phyloP scores from a whole-genome alignment of 2,888 invertebrate genomes.

The Hydropsyche betteni region DNA sequence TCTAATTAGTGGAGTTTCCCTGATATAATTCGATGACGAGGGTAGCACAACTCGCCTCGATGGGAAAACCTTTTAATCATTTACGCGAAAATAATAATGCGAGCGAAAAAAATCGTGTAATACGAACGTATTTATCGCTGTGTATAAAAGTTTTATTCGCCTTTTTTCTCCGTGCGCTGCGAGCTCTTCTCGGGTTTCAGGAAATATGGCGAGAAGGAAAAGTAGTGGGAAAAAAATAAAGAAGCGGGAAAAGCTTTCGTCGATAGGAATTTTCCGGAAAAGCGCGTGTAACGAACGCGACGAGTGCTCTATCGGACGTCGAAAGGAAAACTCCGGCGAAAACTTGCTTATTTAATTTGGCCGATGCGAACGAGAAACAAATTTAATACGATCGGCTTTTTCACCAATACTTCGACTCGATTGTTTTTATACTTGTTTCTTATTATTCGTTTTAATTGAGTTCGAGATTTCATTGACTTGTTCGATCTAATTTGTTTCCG shows the following conservation, averaged over 20 bases:
- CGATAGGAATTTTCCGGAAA: constrained; percentile 3
- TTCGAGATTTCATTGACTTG: too few species aligned
- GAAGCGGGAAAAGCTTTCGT: background rate
- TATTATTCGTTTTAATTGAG: too few species aligned
- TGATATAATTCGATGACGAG: background rate
- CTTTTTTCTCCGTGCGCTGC: background rate
- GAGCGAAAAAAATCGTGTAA: too few species aligned
- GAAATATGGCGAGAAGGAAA: too few species aligned
- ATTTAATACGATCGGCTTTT: constrained; percentile 8
- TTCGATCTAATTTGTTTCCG: too few species aligned
- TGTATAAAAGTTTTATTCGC: constrained; percentile 12
- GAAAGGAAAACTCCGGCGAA: background rate
- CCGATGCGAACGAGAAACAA: constrained; percentile 14
- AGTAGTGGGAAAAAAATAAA: background rate
- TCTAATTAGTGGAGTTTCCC: constrained; percentile 15
- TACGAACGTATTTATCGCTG: background rate
- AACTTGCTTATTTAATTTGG: constrained; percentile 10
- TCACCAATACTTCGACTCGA: background rate
- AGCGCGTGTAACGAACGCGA: background rate
- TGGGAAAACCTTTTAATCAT: constrained; percentile 21
- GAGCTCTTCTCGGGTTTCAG: too few species aligned
- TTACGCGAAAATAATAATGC: background rate
- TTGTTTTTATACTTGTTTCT: too few species aligned
- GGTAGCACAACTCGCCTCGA: background rate
- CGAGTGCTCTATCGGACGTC: background rate